phyloP scores from a whole-genome alignment of 64 coral and sea anemone species.

The Stichodactyla helianthus region DNA sequence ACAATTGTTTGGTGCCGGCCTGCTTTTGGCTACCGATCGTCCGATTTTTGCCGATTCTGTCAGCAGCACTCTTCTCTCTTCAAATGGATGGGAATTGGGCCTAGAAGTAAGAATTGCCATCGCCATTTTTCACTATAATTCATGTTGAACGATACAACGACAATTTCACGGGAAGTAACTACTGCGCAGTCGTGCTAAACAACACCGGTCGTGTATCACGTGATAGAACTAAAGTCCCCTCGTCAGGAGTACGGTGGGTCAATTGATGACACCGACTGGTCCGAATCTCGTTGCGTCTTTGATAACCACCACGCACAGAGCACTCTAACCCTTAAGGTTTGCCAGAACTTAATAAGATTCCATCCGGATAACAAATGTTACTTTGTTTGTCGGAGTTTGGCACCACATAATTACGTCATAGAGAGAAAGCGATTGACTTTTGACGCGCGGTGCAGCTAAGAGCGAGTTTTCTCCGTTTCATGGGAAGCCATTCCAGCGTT shows the following conservation, averaged over 20 bases:
- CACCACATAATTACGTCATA: no score
- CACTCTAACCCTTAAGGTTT: no score
- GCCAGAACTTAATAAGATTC: no score
- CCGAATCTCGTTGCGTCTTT: no score
- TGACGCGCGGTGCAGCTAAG: no score
- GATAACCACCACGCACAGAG: no score
- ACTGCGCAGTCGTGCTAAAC: constrained; percentile 4
- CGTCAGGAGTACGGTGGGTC: not conserved
- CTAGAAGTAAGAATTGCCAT: constrained; percentile 98
- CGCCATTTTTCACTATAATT: constrained; percentile 77
- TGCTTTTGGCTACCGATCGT: constrained; percentile 94
- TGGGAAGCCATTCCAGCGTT: no score
- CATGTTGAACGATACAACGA: constrained; percentile 32
- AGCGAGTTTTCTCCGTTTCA: no score
- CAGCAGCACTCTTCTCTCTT: constrained; percentile 77
- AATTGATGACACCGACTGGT: not conserved
- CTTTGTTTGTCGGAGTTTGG: no score
- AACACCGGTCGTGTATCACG: constrained; percentile 1
- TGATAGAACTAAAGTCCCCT: not conserved
- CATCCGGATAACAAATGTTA: no score
- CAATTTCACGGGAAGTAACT: constrained; percentile 5
- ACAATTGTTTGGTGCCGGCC: constrained; percentile 80
- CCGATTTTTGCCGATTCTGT: constrained; percentile 85
- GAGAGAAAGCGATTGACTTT: no score
- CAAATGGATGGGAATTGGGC: constrained; percentile 95